These are phyloP conservation scores for Montipora cactus DNA, from an alignment of 64 coral and sea anemone genomes.

Conservation along the genomic window DNA sequence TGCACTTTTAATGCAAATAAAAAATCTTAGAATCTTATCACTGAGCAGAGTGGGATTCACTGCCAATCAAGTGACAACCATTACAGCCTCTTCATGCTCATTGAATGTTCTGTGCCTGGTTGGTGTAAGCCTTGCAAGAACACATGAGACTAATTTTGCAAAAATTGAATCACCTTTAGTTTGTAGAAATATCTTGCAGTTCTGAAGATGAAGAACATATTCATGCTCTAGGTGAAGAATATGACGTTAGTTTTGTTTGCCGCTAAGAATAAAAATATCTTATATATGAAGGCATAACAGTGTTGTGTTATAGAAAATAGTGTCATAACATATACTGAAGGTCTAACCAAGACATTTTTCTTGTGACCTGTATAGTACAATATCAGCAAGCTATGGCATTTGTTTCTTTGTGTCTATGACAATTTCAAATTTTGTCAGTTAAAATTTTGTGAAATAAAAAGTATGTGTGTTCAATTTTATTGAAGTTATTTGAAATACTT, in stretches of 20 bases:
- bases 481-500: constrained; percentile 43
- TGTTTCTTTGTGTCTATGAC: no score
- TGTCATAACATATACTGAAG: constrained; percentile 28
- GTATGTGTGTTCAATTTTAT: constrained; percentile 46
- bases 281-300: constrained; percentile 42
- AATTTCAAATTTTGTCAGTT: no score
- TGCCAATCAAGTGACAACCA: constrained; percentile 71
- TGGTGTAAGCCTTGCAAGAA: constrained; percentile 23
- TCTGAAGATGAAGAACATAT: constrained; percentile 68
- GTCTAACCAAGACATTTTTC: constrained; percentile 47
- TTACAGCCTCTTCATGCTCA: constrained; percentile 51
- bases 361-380: constrained; percentile 62
- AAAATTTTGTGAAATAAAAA: no score
- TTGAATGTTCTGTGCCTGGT: constrained; percentile 71
- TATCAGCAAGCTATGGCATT: constrained; percentile 40
- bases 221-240: constrained; percentile 70
- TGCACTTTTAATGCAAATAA: constrained; percentile 52
- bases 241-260: constrained; percentile 65
- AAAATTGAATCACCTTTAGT: constrained; percentile 32
- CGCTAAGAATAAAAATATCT: constrained; percentile 55
- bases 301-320: constrained; percentile 75
- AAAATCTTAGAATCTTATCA: constrained; percentile 58
- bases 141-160: no score
- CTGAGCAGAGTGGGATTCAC: constrained; percentile 58
- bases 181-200: constrained; percentile 70